Percentiles rank a stretch among this genome's conserved stretches.
Evolutionary conservation across 1,140 invertebrate species (phyloP).

Genomic region (Branchinecta lindahli): DNA sequence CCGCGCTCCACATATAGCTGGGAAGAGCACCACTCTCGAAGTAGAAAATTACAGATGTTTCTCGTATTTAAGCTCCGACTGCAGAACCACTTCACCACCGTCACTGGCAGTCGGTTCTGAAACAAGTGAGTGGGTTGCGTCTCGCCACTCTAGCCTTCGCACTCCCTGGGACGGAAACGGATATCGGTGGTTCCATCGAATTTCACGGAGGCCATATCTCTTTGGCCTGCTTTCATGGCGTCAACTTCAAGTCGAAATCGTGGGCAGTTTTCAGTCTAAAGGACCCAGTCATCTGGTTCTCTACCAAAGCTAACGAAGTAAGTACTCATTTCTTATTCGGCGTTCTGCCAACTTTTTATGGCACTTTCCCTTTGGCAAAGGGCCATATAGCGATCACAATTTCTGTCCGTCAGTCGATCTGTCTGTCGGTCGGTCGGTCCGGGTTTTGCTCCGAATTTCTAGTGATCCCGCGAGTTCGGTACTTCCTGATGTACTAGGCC

Average conservation of each 20-base stretch:
- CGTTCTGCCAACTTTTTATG: neutral
- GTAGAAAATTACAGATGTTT: too few species aligned
- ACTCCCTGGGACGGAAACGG: conserved; percentile 51
- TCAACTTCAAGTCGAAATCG: conserved; percentile 90
- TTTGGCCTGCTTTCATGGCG: conserved; percentile 89
- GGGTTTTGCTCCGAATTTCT: neutral
- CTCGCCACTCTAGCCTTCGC: conserved; percentile 53
- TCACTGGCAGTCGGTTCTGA: conserved; percentile 73
- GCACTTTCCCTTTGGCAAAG: neutral
- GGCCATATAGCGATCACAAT: too few species aligned
- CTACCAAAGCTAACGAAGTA: conserved; percentile 80
- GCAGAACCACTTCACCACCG: conserved; percentile 53
- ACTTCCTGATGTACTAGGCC: neutral
- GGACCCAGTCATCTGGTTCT: conserved; percentile 86
- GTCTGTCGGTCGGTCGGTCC: neutral
- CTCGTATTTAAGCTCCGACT: conserved; percentile 3
- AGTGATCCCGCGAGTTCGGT: too few species aligned
- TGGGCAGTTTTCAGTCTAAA: conserved; percentile 91
- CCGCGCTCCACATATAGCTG: too few species aligned
- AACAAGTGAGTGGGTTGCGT: conserved; percentile 52
- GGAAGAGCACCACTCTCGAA: too few species aligned
- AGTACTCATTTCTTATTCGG: neutral
- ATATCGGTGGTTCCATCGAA: conserved; percentile 84
- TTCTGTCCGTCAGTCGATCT: neutral
- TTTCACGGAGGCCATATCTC: conserved; percentile 76